A percentile compares a stretch with the other conserved stretches of the same genome.
phyloP scores from a whole-genome alignment of 2,888 invertebrate genomes.

The Caenorhabditis doughertyi region DNA sequence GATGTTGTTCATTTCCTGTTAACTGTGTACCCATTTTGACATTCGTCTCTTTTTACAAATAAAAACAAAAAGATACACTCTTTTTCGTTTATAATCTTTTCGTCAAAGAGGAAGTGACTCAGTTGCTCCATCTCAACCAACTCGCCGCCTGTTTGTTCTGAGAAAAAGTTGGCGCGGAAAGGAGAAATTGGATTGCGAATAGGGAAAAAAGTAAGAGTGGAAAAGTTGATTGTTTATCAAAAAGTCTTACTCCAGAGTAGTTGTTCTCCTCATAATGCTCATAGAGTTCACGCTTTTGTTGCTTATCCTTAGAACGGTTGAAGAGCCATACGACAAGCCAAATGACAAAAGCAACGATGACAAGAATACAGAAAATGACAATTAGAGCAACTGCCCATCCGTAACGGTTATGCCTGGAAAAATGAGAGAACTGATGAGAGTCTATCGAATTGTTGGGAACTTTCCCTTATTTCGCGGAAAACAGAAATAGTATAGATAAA shows the following conservation, averaged over 20 bases:
- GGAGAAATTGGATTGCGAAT: background rate
- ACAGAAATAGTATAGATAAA: no score
- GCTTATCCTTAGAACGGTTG: constrained; percentile 71
- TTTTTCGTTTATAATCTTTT: constrained; percentile 32
- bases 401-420: constrained; percentile 72
- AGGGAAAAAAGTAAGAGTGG: constrained; percentile 7
- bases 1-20: background rate
- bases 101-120: constrained; percentile 52
- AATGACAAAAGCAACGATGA: constrained; percentile 70
- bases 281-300: constrained; percentile 66
- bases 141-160: constrained; percentile 23
- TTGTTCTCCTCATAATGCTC: constrained; percentile 65
- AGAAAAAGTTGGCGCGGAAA: constrained; percentile 23
- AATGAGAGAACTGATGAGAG: no score
- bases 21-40: constrained; percentile 17
- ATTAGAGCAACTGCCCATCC: constrained; percentile 77
- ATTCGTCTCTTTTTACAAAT: constrained; percentile 5
- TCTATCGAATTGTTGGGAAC: no score
- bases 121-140: background rate
- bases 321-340: constrained; percentile 75
- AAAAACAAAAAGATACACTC: constrained; percentile 47
- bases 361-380: constrained; percentile 73
- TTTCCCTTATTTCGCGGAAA: no score
- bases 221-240: constrained; percentile 9
- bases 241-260: constrained; percentile 56